Evolutionary conservation across 2,797 vertebrate species (phyloP).

Genomic region (Limosa lapponica): DNA sequence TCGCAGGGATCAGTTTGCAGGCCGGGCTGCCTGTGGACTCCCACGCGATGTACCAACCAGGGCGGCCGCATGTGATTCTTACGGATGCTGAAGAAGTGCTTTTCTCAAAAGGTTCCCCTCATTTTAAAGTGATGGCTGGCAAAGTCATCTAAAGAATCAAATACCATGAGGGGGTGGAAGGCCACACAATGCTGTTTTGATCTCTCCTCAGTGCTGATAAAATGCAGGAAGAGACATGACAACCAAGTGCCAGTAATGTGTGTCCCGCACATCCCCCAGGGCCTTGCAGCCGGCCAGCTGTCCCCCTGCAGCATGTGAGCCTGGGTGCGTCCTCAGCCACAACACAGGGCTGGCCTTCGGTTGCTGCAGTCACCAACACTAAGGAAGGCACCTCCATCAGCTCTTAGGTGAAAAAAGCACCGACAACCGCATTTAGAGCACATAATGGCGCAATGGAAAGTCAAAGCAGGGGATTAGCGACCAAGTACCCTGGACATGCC

Average conservation of each 20-base stretch:
- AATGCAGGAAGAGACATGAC: not conserved
- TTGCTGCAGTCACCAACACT: not conserved
- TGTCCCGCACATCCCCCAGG: accelerated
- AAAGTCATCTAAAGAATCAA: not conserved
- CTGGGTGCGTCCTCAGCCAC: not conserved
- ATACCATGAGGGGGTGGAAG: not conserved
- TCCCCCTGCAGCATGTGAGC: not conserved
- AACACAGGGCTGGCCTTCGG: accelerated
- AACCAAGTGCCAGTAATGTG: not conserved
- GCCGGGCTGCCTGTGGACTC: not conserved
- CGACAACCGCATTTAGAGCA: not conserved
- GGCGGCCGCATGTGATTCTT: not conserved
- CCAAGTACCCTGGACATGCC: not conserved
- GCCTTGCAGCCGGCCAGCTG: not conserved
- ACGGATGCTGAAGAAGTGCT: accelerated
- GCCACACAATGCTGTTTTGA: not conserved
- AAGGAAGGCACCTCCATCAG: not conserved
- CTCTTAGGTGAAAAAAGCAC: not conserved
- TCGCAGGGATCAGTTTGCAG: not conserved
- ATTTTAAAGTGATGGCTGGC: not conserved
- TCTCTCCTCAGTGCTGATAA: not conserved
- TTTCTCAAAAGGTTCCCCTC: not conserved
- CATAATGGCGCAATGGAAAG: not conserved
- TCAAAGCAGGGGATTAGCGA: not conserved
- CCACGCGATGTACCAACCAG: not conserved